Percentiles rank a stretch among this genome's conserved stretches.
These are phyloP conservation scores for Vespertilio murinus DNA, from an alignment of 2,797 vertebrate species.

Conservation along the genomic window DNA sequence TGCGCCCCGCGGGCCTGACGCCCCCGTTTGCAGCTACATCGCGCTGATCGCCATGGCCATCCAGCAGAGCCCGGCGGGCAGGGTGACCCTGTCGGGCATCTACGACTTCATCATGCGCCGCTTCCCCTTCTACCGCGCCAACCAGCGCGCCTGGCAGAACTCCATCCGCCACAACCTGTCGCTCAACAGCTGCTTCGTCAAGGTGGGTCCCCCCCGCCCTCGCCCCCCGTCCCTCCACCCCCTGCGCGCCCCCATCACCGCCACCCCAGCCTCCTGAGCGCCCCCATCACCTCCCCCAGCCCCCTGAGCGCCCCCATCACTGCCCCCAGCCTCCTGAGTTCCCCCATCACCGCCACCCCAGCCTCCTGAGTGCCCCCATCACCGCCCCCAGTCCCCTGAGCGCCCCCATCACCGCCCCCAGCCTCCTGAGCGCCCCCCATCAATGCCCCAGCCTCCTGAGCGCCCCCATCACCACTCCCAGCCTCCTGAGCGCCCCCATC, in stretches of 20 bases:
- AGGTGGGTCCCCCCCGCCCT: slow-evolving; percentile 85
- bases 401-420: neutral
- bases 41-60: slow-evolving; percentile 99
- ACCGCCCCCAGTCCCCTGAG: too few species aligned
- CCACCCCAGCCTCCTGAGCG: too few species aligned
- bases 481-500: too few species aligned
- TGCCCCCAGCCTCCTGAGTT: too few species aligned
- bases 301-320: neutral
- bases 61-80: slow-evolving; percentile 95
- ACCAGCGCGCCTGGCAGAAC: slow-evolving; percentile 99
- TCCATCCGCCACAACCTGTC: slow-evolving; percentile 99
- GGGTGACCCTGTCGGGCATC: slow-evolving; percentile 97
- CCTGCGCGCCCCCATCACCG: too few species aligned
- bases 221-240: fast-evolving
- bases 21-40: slow-evolving; percentile 90
- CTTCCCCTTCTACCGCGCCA: slow-evolving; percentile 98
- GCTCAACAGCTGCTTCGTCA: slow-evolving; percentile 98
- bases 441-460: too few species aligned
- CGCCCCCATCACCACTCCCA: neutral
- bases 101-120: slow-evolving; percentile 99
- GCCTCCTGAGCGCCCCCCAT: neutral
- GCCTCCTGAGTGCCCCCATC: too few species aligned
- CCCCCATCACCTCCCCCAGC: too few species aligned
- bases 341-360: neutral
- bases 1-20: neutral